Base-by-base conservation (phyloP, 1,140 invertebrate species). In the Chironomus striatipennis region DNA sequence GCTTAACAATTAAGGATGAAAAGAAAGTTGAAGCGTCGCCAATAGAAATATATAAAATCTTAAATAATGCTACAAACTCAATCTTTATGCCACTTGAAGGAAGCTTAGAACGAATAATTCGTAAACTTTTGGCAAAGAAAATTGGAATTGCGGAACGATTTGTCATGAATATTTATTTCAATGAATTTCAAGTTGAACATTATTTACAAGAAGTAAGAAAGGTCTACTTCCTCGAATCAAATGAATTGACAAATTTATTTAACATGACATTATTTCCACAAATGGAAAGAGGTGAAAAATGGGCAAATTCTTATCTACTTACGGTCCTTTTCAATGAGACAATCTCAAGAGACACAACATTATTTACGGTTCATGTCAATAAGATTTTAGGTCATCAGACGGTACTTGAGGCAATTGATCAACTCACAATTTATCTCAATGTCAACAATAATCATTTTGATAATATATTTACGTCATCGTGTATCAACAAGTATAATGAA, bases 171-270 rank as follows among this genome's bases (percentile, higher is more conserved):
- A 77, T 79, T 42, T 81, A 80, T 75, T 65, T 67, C 15, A 73
- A 79, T 20, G 77, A 80, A 0, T 75, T 80, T 34, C 65, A 76
- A 12, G 15, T 82, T 17, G 67, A 73, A 21, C 77, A 77, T 12
- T 77, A 78, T 72, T 73, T 80, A 1, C 75, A 75, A 7, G 79
- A 81, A 43, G 75, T 82, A 74, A 78, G 80, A 0, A 78, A 81
- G 57, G 74, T 80, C 0, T 75, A 80, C 65, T 75, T 82, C 7
- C 72, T 82, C 73, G 79, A 81, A 74, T 77, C 78, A 0, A 78
- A 80, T 74, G 80, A 78, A 74, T 7, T 80, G 15, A 76, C 81
- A 20, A 75, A 77, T 74, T 75, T 77, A 2, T 82, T 78, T 47
- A 81, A 82, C 64, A 77, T 64, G 4, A 57, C 75, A 9, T 67